These are phyloP conservation scores for Elymnias hypermnestra DNA, from an alignment of 1,140 invertebrate genomes.

Conservation along the genomic window DNA sequence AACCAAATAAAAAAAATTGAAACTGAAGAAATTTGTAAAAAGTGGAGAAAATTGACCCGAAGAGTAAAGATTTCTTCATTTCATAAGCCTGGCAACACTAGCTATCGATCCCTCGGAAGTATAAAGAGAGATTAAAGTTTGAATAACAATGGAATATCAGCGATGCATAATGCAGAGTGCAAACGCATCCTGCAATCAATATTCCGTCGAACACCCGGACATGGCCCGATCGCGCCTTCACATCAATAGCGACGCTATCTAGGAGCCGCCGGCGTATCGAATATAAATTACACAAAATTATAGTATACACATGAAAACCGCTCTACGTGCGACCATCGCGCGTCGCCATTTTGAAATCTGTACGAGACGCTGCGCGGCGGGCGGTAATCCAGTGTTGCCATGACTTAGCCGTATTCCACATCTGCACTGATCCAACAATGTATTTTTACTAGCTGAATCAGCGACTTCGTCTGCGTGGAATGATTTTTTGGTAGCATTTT, in stretches of 20 bases:
- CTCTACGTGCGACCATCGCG: constrained; percentile 28
- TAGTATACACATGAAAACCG: constrained; percentile 59
- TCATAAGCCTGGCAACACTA: not conserved
- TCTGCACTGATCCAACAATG: too few relatives aligned
- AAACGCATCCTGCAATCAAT: constrained; percentile 48
- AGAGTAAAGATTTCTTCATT: too few relatives aligned
- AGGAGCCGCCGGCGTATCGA: constrained; percentile 52
- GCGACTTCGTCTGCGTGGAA: too few relatives aligned
- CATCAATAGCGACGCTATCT: constrained; percentile 55
- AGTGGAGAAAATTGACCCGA: too few relatives aligned
- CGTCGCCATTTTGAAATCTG: constrained; percentile 41
- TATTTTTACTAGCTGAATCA: too few relatives aligned
- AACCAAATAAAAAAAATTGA: too few relatives aligned
- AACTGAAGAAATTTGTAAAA: too few relatives aligned
- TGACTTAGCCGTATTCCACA: too few relatives aligned
- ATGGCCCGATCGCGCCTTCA: constrained; percentile 39
- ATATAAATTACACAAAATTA: constrained; percentile 71
- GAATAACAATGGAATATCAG: constrained; percentile 34
- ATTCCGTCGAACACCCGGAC: constrained; percentile 52
- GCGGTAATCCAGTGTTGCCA: constrained; percentile 14
- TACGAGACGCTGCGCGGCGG: constrained; percentile 35
- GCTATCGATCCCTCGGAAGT: constrained; percentile 18
- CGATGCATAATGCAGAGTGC: constrained; percentile 44
- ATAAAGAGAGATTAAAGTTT: constrained; percentile 28
- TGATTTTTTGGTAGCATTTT: too few relatives aligned